These are phyloP conservation scores for Lasioglossum baleicum DNA, from an alignment of 1,140 invertebrate genomes.

Conservation along the genomic window DNA sequence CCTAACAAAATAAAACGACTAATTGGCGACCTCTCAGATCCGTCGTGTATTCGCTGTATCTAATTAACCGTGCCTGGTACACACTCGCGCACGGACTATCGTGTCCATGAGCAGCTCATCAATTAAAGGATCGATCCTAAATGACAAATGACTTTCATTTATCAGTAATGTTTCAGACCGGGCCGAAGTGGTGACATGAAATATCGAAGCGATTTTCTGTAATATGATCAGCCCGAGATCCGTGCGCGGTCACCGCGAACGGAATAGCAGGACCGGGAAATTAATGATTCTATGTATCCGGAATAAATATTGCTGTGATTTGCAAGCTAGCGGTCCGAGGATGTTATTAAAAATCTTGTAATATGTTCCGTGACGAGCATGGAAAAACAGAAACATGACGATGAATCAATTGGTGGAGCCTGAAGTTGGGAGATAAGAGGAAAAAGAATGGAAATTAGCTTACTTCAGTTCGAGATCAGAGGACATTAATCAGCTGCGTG, in stretches of 20 bases:
- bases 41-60: constrained; percentile 25
- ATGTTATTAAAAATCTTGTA: neutral
- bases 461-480: too few species aligned
- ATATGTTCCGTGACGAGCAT: neutral
- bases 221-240: constrained; percentile 39
- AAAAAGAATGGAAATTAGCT: too few species aligned
- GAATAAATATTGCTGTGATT: constrained; percentile 4
- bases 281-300: constrained; percentile 20
- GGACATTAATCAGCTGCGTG: too few species aligned
- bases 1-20: neutral
- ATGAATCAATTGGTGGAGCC: neutral
- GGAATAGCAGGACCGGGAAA: constrained; percentile 10
- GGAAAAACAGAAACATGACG: neutral
- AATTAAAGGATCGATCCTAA: constrained; percentile 46
- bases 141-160: constrained; percentile 46
- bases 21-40: constrained; percentile 7
- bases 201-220: constrained; percentile 44
- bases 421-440: too few species aligned
- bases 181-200: constrained; percentile 44
- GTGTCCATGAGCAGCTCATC: constrained; percentile 24
- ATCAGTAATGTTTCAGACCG: constrained; percentile 24
- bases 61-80: constrained; percentile 25
- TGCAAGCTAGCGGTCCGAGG: neutral
- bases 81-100: constrained; percentile 2
- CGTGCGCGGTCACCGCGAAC: constrained; percentile 1